phyloP scores from a whole-genome alignment of 2,113 vertebrate species.

The Penelope pileata region DNA sequence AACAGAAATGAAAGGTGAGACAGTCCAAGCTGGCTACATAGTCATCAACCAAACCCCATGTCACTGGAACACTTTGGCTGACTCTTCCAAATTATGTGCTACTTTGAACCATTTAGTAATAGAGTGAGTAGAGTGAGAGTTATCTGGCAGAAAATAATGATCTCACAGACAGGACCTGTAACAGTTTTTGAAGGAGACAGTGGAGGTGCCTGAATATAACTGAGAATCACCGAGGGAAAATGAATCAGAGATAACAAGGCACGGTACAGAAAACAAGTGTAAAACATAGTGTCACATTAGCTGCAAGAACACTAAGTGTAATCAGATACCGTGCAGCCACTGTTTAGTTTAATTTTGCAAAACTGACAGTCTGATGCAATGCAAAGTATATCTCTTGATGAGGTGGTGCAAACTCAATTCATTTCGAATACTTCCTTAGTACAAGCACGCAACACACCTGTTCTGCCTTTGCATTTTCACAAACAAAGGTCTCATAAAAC shows the following conservation, averaged over 20 bases:
- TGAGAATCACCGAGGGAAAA: background rate
- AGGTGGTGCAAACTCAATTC: slow-evolving; percentile 9
- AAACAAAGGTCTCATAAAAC: slow-evolving; percentile 93
- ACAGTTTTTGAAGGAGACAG: background rate
- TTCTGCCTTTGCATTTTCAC: slow-evolving; percentile 92
- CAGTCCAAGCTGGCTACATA: background rate
- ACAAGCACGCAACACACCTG: slow-evolving; percentile 81
- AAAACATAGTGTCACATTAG: background rate
- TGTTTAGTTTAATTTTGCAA: slow-evolving; percentile 27
- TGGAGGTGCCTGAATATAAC: background rate
- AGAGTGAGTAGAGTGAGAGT: background rate
- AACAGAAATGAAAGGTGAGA: background rate
- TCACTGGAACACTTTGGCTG: background rate
- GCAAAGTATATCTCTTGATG: background rate
- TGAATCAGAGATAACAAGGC: background rate
- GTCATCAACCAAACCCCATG: background rate
- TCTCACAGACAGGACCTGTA: background rate
- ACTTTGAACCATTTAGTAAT: background rate
- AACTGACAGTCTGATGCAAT: background rate
- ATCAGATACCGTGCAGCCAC: background rate
- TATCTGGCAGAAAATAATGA: background rate
- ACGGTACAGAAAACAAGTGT: background rate
- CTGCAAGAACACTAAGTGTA: slow-evolving; percentile 3
- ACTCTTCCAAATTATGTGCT: background rate
- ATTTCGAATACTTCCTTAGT: background rate